Conservation (phyloP, 2,888 invertebrate genomes). For the Carabus problematicus region DNA sequence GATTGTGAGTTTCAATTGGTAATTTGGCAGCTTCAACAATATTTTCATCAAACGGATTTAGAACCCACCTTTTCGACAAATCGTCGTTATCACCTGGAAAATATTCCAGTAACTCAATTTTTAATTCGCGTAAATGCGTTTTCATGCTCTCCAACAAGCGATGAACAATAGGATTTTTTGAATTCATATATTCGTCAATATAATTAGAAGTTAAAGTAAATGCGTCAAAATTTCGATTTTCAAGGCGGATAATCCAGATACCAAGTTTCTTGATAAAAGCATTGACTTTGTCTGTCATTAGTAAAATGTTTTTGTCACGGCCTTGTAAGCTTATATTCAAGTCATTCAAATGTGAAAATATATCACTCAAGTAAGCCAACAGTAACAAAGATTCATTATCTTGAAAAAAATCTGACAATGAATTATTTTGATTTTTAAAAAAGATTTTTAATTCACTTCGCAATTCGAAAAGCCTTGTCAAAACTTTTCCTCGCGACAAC, state of each 20-base stretch:
- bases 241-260: neutral
- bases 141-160: too few relatives aligned
- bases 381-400: neutral
- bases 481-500: conserved; percentile 12
- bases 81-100: neutral
- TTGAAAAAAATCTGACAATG: too few relatives aligned
- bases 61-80: conserved; percentile 1
- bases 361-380: conserved; percentile 4
- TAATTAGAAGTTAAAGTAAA: neutral
- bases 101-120: neutral
- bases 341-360: conserved; percentile 7
- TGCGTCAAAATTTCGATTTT: neutral
- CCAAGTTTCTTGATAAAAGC: neutral
- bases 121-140: neutral
- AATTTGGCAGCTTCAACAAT: neutral
- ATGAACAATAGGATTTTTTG: neutral
- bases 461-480: conserved; percentile 23
- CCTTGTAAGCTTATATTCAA: neutral
- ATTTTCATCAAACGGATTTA: neutral
- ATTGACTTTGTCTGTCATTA: neutral
- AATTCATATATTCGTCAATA: neutral
- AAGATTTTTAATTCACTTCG: conserved; percentile 10
- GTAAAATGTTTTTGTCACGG: neutral
- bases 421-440: neutral
- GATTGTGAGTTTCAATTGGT: neutral